A percentile compares a stretch with the other conserved stretches of the same genome.
phyloP scores from a whole-genome alignment of 2,113 vertebrate genomes.

The Thinocorus orbignyianus region DNA sequence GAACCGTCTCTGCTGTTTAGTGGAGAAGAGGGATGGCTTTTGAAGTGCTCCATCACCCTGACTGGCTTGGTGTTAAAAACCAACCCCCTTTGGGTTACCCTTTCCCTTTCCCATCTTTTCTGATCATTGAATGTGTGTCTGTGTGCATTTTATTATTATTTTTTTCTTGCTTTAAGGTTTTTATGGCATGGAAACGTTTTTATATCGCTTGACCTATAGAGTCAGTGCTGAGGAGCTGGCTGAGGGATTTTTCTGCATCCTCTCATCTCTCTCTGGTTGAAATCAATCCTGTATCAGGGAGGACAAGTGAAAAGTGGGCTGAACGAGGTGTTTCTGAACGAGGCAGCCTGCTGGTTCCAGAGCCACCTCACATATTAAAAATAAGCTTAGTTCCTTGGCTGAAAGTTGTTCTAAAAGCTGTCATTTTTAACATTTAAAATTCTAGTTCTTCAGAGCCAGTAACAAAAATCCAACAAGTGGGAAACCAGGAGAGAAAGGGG shows the following conservation, averaged over 20 bases:
- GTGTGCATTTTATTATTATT: not conserved
- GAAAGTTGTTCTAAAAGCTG: not conserved
- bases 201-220: not conserved
- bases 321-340: not conserved
- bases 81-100: not conserved
- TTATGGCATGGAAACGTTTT: not conserved
- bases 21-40: not conserved
- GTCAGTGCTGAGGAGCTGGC: not conserved
- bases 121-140: not conserved
- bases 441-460: not conserved
- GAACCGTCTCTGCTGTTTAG: not conserved
- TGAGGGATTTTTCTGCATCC: not conserved
- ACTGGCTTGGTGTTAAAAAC: not conserved
- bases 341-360: not conserved
- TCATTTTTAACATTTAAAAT: not conserved
- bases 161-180: not conserved
- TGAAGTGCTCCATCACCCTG: not conserved
- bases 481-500: not conserved
- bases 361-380: not conserved
- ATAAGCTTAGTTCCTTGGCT: not conserved
- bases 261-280: not conserved
- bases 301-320: not conserved
- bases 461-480: not conserved
- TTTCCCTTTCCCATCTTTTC: not conserved
- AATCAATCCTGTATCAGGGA: not conserved